Evolutionary conservation across 2,113 vertebrate species (phyloP).

Genomic region (Eira barbara): DNA sequence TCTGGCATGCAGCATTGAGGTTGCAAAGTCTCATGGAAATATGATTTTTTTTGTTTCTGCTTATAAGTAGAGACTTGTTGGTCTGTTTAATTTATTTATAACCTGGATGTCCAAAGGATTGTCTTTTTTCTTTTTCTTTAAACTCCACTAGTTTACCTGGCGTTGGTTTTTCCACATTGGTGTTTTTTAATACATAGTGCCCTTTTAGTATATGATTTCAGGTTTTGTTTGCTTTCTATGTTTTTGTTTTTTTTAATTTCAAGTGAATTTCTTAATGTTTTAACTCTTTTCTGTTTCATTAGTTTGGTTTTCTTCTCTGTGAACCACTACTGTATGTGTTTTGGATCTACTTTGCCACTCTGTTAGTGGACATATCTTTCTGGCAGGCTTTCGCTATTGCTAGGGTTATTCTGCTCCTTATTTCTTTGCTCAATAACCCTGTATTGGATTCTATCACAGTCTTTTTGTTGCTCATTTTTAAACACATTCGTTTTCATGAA

Average conservation of each 20-base stretch:
- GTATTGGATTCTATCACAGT: neutral
- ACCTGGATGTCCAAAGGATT: neutral
- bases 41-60: neutral
- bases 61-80: neutral
- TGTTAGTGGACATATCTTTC: neutral
- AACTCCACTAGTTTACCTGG: neutral
- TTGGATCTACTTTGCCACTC: neutral
- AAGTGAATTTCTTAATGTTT: neutral
- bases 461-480: neutral
- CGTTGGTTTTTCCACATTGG: neutral
- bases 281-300: neutral
- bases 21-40: neutral
- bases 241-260: neutral
- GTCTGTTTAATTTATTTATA: neutral
- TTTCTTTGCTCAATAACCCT: neutral
- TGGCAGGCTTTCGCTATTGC: neutral
- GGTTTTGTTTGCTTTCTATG: neutral
- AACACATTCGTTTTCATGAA: neutral
- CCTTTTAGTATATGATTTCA: neutral
- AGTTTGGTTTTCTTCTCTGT: neutral
- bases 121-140: neutral
- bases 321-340: neutral
- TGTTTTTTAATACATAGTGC: neutral
- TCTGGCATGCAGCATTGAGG: neutral
- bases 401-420: neutral